phyloP scores from a whole-genome alignment of 2,888 invertebrate genomes.

The Clivina fossor region DNA sequence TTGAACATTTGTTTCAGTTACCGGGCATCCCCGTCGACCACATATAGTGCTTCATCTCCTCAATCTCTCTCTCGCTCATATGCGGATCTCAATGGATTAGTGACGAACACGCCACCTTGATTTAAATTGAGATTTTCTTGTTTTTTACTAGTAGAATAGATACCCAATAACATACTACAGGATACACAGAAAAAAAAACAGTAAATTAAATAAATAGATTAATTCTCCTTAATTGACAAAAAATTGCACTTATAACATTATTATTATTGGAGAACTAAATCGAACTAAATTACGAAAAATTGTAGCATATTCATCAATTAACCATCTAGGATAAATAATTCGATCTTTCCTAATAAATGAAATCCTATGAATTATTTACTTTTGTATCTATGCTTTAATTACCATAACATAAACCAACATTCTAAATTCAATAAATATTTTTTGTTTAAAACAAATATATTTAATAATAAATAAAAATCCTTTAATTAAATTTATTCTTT shows the following conservation, averaged over 20 bases:
- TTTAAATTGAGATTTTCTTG: too few species aligned
- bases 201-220: constrained; percentile 60
- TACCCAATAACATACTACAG: too few species aligned
- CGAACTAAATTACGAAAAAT: constrained; percentile 56
- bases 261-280: constrained; percentile 56
- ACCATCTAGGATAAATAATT: constrained; percentile 61
- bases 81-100: too few species aligned
- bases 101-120: too few species aligned
- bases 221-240: constrained; percentile 65
- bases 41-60: too few species aligned
- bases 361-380: constrained; percentile 56
- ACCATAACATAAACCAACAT: constrained; percentile 54
- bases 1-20: too few species aligned
- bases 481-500: constrained; percentile 56
- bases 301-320: constrained; percentile 65
- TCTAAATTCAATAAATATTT: constrained; percentile 56
- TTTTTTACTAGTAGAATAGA: too few species aligned
- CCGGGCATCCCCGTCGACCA: too few species aligned
- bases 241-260: constrained; percentile 63
- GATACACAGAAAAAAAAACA: too few species aligned
- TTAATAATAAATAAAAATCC: constrained; percentile 50
- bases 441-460: constrained; percentile 58
- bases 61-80: too few species aligned
- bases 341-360: constrained; percentile 54
- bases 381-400: constrained; percentile 55